A percentile compares a stretch with the other conserved stretches of the same genome.
phyloP scores from a whole-genome alignment of 2,113 vertebrate genomes.

The Colossoma macropomum region DNA sequence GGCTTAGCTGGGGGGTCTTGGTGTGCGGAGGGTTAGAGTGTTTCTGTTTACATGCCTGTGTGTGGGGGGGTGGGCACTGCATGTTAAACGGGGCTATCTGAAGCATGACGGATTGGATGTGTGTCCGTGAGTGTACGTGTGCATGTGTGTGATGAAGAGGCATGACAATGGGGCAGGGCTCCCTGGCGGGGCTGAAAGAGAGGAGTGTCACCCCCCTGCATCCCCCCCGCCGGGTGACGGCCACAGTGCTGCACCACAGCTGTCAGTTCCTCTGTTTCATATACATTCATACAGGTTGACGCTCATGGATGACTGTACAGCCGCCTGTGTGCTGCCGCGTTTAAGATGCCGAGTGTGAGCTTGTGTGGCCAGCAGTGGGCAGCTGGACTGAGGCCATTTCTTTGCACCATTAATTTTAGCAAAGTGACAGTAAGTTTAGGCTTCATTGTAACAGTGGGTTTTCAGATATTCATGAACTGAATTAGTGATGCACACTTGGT shows the following conservation, averaged over 20 bases:
- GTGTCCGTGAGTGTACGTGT: constrained; percentile 43
- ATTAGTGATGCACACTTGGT: no score
- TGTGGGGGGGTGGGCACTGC: constrained; percentile 12
- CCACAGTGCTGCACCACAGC: constrained; percentile 65
- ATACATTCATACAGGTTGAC: constrained; percentile 29
- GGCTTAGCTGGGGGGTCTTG: not conserved
- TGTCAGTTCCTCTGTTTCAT: constrained; percentile 70
- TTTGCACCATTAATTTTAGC: no score
- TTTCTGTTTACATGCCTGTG: constrained; percentile 27
- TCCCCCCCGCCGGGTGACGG: constrained; percentile 72
- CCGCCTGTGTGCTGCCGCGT: not conserved
- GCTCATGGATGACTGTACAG: not conserved
- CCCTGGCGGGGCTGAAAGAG: constrained; percentile 72
- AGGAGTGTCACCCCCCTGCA: constrained; percentile 67
- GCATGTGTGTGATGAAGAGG: constrained; percentile 64
- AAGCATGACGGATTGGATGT: constrained; percentile 27
- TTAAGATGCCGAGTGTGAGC: not conserved
- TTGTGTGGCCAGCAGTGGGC: constrained; percentile 40
- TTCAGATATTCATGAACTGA: no score
- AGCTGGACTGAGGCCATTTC: constrained; percentile 59
- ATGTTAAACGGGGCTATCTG: not conserved
- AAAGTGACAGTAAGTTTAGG: not conserved
- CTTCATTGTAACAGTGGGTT: no score
- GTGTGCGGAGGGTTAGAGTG: constrained; percentile 29
- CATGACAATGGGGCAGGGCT: constrained; percentile 71